These are phyloP conservation scores for Sparus aurata DNA, from an alignment of 2,797 vertebrate species.

Conservation along the genomic window DNA sequence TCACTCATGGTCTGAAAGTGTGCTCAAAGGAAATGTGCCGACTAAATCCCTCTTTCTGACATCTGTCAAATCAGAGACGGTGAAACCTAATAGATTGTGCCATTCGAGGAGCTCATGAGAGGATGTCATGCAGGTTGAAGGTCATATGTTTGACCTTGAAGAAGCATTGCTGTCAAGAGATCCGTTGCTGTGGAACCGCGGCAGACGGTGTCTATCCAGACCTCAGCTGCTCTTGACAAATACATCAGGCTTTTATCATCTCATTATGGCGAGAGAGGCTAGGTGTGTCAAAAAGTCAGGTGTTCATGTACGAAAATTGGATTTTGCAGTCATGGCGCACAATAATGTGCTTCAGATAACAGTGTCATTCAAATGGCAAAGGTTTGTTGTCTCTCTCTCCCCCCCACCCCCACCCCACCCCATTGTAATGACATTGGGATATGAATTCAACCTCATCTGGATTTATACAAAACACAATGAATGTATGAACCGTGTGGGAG, in stretches of 20 bases:
- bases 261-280: conserved; percentile 25
- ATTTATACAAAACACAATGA: conserved; percentile 23
- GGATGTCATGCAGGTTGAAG: conserved; percentile 48
- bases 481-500: conserved; percentile 16
- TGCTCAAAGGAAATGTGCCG: conserved; percentile 45
- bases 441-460: conserved; percentile 16
- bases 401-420: no score
- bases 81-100: conserved; percentile 61
- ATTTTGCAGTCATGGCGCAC: conserved; percentile 36
- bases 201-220: conserved; percentile 12
- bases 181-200: not conserved
- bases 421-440: conserved; percentile 6
- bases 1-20: conserved; percentile 29
- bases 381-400: conserved; percentile 1
- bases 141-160: conserved; percentile 18
- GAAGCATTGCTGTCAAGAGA: not conserved
- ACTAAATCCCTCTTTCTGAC: conserved; percentile 59
- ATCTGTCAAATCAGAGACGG: conserved; percentile 67
- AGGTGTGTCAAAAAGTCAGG: conserved; percentile 38
- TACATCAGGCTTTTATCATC: conserved; percentile 42
- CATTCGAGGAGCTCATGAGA: conserved; percentile 38
- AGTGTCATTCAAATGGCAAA: conserved; percentile 32
- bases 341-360: conserved; percentile 38
- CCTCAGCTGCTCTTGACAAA: conserved; percentile 20
- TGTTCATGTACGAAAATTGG: conserved; percentile 34